A percentile compares a stretch with the other conserved stretches of the same genome.
These are phyloP conservation scores for Chydorus sphaericus DNA, from an alignment of 2,888 invertebrate genomes.

Conservation along the genomic window DNA sequence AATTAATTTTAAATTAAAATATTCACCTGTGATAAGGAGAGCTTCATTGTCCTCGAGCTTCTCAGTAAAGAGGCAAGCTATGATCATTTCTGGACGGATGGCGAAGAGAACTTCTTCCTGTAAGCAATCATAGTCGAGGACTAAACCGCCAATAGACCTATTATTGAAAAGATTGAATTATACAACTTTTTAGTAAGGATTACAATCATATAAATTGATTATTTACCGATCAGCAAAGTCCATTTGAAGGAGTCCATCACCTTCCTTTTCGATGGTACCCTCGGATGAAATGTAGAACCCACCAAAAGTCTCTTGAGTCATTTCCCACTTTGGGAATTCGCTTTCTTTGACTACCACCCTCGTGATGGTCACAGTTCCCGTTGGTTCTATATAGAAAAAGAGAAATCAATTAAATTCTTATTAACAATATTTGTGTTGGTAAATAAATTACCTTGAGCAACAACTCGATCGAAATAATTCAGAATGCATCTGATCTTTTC, in stretches of 20 bases:
- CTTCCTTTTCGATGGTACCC: conserved; percentile 74
- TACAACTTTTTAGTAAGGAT: conserved; percentile 6
- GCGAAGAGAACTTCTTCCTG: conserved; percentile 96
- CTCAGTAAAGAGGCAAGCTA: conserved; percentile 75
- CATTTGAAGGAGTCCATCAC: conserved; percentile 66
- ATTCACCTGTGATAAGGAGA: conserved; percentile 62
- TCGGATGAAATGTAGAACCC: conserved; percentile 51
- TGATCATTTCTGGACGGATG: conserved; percentile 81
- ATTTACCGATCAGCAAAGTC: conserved; percentile 84
- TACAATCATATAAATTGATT: no score
- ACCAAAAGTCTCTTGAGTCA: conserved; percentile 38
- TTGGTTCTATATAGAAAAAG: conserved; percentile 36
- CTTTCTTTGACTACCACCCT: conserved; percentile 45
- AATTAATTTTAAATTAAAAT: no score
- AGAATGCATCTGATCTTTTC: conserved; percentile 83
- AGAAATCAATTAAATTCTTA: conserved; percentile 13
- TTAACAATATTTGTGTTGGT: conserved; percentile 1
- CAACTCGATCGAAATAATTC: conserved; percentile 75
- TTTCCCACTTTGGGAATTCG: conserved; percentile 49
- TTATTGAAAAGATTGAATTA: conserved; percentile 18
- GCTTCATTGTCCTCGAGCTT: conserved; percentile 63
- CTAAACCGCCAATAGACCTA: conserved; percentile 80
- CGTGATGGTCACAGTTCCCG: conserved; percentile 64
- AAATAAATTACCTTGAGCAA: conserved; percentile 41
- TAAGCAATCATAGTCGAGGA: conserved; percentile 73